Percentiles rank a stretch among this genome's conserved stretches.
Evolutionary conservation across 2,113 vertebrate species (phyloP).

Genomic region (Passerina amoena): DNA sequence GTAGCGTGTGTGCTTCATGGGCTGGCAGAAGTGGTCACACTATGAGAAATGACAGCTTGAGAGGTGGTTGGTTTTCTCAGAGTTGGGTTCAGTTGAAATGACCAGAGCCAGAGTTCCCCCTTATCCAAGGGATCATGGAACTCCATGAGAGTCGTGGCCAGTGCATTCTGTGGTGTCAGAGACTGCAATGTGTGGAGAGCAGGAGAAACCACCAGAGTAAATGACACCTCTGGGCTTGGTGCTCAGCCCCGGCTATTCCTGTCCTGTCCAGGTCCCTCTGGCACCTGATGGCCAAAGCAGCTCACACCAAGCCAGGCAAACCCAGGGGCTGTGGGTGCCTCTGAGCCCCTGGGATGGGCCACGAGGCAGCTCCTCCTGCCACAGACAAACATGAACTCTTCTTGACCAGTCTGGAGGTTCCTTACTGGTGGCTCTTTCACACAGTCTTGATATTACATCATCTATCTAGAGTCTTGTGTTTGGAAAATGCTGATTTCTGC

Average conservation of each 20-base stretch:
- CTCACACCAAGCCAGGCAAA: fast-evolving
- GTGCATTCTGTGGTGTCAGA: not conserved
- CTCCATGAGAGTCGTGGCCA: not conserved
- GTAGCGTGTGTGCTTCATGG: not conserved
- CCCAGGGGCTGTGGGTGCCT: not conserved
- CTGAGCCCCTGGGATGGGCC: not conserved
- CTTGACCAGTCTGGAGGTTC: not conserved
- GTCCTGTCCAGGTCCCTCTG: not conserved
- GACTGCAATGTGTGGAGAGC: not conserved
- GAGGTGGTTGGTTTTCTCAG: not conserved
- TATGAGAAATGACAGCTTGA: not conserved
- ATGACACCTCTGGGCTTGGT: not conserved
- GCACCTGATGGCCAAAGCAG: not conserved
- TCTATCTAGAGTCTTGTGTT: not conserved
- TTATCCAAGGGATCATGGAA: not conserved
- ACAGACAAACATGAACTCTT: not conserved
- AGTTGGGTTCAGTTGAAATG: not conserved
- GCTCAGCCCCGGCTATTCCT: fast-evolving
- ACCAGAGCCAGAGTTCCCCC: not conserved
- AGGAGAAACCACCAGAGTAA: not conserved
- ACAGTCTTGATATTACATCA: not conserved
- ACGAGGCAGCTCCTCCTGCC: not conserved
- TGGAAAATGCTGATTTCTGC: not conserved
- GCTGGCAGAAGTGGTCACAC: not conserved
- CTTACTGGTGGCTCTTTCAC: not conserved